Conservation (phyloP, 2,113 vertebrate species). For the Microtus richardsoni region DNA sequence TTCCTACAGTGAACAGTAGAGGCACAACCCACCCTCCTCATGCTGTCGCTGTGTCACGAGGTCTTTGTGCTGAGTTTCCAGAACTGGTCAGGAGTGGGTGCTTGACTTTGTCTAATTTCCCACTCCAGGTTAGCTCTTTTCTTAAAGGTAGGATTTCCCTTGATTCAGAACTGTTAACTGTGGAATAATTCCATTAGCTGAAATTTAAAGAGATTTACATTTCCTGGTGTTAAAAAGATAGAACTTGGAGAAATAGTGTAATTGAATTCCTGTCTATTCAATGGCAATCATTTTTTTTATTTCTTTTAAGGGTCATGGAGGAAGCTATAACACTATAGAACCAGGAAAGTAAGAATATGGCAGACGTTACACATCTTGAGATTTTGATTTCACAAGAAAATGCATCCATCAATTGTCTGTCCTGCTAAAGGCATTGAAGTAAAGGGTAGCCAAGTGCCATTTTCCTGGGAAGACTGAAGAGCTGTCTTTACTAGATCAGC, state of each 20-base stretch:
- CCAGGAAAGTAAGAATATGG: background rate
- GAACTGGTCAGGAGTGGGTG: background rate
- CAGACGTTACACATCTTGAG: background rate
- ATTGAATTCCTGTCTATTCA: conserved; percentile 1
- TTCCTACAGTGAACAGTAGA: background rate
- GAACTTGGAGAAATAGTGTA: conserved; percentile 26
- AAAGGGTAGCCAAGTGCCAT: background rate
- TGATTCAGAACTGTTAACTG: conserved; percentile 32
- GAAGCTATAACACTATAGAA: background rate
- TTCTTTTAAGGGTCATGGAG: background rate
- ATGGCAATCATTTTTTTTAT: conserved; percentile 23
- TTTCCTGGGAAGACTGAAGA: background rate
- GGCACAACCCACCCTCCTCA: background rate
- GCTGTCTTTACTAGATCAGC: background rate
- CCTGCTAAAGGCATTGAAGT: conserved; percentile 1
- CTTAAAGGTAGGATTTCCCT: conserved; percentile 2
- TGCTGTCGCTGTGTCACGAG: background rate
- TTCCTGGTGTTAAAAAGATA: conserved; percentile 24
- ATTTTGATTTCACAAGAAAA: conserved; percentile 31
- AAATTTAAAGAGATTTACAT: conserved; percentile 51
- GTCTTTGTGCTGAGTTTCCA: background rate
- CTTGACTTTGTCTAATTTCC: background rate
- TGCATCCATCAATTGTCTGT: background rate
- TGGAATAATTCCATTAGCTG: conserved; percentile 6
- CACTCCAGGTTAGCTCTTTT: background rate